phyloP scores from a whole-genome alignment of 2,113 vertebrate species.

The Myanophis thanlyinensis region DNA sequence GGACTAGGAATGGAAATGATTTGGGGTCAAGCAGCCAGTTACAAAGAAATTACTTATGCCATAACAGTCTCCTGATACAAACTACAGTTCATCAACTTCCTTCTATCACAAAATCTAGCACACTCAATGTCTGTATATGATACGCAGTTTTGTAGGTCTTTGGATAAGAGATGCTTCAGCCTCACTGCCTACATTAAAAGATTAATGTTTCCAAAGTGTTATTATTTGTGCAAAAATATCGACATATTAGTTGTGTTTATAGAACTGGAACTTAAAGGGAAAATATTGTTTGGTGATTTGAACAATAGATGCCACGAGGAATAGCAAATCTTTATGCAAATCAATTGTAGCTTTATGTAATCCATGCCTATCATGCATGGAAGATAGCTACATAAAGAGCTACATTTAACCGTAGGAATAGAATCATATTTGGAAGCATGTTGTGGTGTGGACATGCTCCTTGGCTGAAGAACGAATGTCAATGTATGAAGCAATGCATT shows the following conservation, averaged over 20 bases:
- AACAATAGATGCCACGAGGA: not conserved
- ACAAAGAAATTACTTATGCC: slow-evolving; percentile 2
- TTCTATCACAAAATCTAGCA: not conserved
- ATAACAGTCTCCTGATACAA: not conserved
- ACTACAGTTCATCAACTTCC: not conserved
- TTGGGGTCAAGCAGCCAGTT: not conserved
- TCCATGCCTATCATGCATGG: not conserved
- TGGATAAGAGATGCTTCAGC: not conserved
- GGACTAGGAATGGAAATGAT: not conserved
- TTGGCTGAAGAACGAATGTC: not conserved
- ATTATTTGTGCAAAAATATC: not conserved
- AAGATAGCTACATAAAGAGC: not conserved
- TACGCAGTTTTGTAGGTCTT: not conserved
- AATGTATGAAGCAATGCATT: not conserved
- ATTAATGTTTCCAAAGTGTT: not conserved
- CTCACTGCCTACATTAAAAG: not conserved
- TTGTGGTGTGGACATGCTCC: not conserved
- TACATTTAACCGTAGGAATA: not conserved
- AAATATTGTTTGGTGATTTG: not conserved
- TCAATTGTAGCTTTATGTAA: not conserved
- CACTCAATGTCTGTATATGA: not conserved
- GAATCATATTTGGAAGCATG: not conserved
- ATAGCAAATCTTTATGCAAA: not conserved
- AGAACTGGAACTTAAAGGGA: not conserved
- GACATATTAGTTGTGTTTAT: not conserved